Evolutionary conservation across 2,113 vertebrate genomes (phyloP).

Genomic region (Salminus brasiliensis): DNA sequence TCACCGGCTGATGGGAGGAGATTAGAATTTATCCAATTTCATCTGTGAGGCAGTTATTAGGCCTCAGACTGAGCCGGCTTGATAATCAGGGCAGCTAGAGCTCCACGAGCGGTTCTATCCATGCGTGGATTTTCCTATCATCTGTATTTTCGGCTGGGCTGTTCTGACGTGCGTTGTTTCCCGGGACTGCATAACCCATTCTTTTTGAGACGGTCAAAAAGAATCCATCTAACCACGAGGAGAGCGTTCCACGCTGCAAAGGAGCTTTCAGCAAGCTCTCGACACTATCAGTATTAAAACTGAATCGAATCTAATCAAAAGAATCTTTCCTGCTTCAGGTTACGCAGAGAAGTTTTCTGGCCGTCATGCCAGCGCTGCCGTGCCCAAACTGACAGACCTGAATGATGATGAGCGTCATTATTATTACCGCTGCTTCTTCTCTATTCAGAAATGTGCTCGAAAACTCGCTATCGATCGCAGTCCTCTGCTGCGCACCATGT

Average conservation of each 20-base stretch:
- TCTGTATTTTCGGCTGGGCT: slow-evolving; percentile 1
- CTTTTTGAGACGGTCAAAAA: not conserved
- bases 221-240: not conserved
- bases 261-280: slow-evolving; percentile 7
- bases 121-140: not conserved
- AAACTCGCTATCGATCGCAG: slow-evolving; percentile 61
- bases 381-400: slow-evolving; percentile 9
- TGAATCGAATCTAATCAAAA: slow-evolving; percentile 22
- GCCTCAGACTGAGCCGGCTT: not conserved
- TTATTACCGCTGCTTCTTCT: slow-evolving; percentile 23
- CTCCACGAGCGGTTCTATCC: not conserved
- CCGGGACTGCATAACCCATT: not conserved
- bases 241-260: not conserved
- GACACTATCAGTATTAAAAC: not conserved
- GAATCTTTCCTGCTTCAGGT: not conserved
- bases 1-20: slow-evolving; percentile 4
- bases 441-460: slow-evolving; percentile 37
- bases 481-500: slow-evolving; percentile 51
- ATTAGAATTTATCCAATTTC: slow-evolving; percentile 34
- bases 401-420: slow-evolving; percentile 55
- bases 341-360: slow-evolving; percentile 6
- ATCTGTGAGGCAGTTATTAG: slow-evolving; percentile 17
- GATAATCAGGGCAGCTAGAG: not conserved
- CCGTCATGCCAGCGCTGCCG: slow-evolving; percentile 3
- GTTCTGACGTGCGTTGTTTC: slow-evolving; percentile 1